Evolutionary conservation across 2,797 vertebrate genomes (phyloP).

Genomic region (Channa striata): DNA sequence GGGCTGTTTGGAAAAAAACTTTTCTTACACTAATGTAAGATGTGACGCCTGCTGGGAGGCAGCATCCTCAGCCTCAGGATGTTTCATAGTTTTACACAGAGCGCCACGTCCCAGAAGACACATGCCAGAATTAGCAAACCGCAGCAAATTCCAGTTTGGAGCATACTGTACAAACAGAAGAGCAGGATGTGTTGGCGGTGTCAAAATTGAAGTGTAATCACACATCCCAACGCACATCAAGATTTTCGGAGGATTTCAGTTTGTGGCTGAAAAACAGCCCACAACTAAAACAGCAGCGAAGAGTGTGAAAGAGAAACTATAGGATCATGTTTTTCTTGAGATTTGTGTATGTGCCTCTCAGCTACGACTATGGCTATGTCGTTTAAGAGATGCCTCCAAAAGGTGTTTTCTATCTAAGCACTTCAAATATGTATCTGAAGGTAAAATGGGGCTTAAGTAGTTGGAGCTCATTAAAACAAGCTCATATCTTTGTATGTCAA

Average conservation of each 20-base stretch:
- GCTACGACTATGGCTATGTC: too few species aligned
- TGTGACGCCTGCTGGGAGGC: constrained; percentile 11
- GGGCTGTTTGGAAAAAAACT: constrained; percentile 9
- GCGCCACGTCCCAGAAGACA: constrained; percentile 6
- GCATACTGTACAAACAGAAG: not conserved
- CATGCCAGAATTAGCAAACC: constrained; percentile 33
- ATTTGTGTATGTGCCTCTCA: too few species aligned
- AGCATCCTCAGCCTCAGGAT: constrained; percentile 20
- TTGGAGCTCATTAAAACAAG: too few species aligned
- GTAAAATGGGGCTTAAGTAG: too few species aligned
- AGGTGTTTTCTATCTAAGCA: too few species aligned
- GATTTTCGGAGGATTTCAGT: constrained; percentile 17
- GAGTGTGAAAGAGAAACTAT: not conserved
- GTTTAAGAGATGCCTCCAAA: too few species aligned
- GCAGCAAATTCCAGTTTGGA: constrained; percentile 21
- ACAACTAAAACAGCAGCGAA: too few species aligned
- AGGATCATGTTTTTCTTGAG: constrained; percentile 5
- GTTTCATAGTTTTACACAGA: constrained; percentile 15
- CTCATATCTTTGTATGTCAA: too few species aligned
- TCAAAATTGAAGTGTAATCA: constrained; percentile 21
- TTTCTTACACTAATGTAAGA: not conserved
- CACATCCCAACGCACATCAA: not conserved
- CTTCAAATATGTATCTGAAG: too few species aligned
- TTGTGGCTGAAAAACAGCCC: not conserved
- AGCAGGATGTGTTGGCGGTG: constrained; percentile 31